These are phyloP conservation scores for Dryocosmus kuriphilus DNA, from an alignment of 2,888 invertebrate genomes.

Conservation along the genomic window DNA sequence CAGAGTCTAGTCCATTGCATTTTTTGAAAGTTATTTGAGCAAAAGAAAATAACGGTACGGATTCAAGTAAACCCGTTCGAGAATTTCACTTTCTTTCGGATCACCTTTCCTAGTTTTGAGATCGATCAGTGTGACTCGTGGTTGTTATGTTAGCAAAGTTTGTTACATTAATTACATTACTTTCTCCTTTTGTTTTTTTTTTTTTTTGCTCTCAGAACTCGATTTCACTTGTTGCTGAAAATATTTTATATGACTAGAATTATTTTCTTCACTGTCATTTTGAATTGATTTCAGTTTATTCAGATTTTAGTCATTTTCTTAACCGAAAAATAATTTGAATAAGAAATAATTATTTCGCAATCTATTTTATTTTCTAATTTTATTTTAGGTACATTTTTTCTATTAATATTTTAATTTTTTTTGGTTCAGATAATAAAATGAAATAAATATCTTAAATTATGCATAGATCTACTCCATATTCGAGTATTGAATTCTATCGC, in stretches of 20 bases:
- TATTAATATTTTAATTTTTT: background rate
- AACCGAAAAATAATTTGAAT: too few species aligned
- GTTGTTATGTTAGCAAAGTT: background rate
- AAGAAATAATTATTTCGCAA: too few species aligned
- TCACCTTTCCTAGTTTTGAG: background rate
- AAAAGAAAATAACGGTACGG: conserved; percentile 57
- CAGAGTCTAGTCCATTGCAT: background rate
- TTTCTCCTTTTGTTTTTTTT: conserved; percentile 6
- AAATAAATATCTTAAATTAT: background rate
- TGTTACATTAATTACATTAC: background rate
- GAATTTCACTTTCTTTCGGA: conserved; percentile 28
- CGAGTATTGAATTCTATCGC: conserved; percentile 29
- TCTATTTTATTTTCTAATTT: too few species aligned
- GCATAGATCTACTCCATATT: conserved; percentile 44
- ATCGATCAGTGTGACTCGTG: background rate
- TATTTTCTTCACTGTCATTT: too few species aligned
- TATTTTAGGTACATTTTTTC: too few species aligned
- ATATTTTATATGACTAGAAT: too few species aligned
- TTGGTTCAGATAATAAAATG: background rate
- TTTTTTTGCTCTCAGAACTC: background rate
- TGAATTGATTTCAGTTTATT: too few species aligned
- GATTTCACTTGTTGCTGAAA: background rate
- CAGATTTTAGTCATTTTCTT: too few species aligned
- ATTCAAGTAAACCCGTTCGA: background rate
- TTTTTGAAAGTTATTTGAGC: conserved; percentile 50